These are phyloP conservation scores for Aplocera efformata DNA, from an alignment of 2,888 invertebrate genomes.

Conservation along the genomic window DNA sequence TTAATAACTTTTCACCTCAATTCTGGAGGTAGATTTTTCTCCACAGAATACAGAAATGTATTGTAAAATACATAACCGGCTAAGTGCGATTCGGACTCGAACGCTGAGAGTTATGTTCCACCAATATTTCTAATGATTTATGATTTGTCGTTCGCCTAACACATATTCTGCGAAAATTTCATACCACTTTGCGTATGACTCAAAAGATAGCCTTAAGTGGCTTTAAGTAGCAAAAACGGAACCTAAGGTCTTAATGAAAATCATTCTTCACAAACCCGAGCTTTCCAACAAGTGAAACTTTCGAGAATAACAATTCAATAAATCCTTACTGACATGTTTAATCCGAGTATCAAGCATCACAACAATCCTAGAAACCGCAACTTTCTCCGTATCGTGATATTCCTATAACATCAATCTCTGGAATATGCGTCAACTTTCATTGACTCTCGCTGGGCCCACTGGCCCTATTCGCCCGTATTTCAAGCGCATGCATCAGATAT, in stretches of 20 bases:
- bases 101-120: too few species aligned
- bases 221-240: background rate
- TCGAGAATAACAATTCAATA: conserved; percentile 18
- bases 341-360: conserved; percentile 12
- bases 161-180: too few species aligned
- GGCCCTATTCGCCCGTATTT: conserved; percentile 36
- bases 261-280: conserved; percentile 1
- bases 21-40: too few species aligned
- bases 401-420: conserved; percentile 23
- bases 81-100: too few species aligned
- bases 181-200: too few species aligned
- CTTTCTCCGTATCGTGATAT: conserved; percentile 21
- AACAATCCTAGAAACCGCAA: conserved; percentile 22
- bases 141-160: too few species aligned
- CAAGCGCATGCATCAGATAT: conserved; percentile 58
- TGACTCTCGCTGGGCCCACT: conserved; percentile 33
- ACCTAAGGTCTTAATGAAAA: background rate
- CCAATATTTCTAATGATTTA: too few species aligned
- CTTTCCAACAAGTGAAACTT: conserved; percentile 17
- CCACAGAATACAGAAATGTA: too few species aligned
- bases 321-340: conserved; percentile 15
- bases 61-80: too few species aligned
- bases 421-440: conserved; percentile 30
- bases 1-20: too few species aligned
- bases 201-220: too few species aligned